These are phyloP conservation scores for Euthynnus affinis DNA, from an alignment of 2,797 vertebrate species.

Conservation along the genomic window DNA sequence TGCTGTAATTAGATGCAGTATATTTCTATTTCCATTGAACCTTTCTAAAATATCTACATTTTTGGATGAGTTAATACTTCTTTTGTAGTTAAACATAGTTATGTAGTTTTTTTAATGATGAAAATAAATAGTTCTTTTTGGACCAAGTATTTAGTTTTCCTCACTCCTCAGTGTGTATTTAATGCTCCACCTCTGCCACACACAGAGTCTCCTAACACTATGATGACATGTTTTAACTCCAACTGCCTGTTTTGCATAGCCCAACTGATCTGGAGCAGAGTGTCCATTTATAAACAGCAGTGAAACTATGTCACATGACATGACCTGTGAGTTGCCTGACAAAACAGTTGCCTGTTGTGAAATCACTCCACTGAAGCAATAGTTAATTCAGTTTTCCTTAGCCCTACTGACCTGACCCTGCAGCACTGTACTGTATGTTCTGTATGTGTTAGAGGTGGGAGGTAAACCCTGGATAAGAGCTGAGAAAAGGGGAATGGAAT, in stretches of 20 bases:
- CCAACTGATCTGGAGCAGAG: slow-evolving; percentile 48
- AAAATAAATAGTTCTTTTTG: background rate
- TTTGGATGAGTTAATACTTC: background rate
- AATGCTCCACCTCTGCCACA: background rate
- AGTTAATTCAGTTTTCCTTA: slow-evolving; percentile 51
- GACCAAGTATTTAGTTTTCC: background rate
- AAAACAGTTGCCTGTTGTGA: slow-evolving; percentile 50
- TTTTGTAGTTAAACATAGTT: background rate
- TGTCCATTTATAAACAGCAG: slow-evolving; percentile 55
- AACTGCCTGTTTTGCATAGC: slow-evolving; percentile 61
- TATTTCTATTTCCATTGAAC: background rate
- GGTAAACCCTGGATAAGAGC: slow-evolving; percentile 56
- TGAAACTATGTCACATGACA: slow-evolving; percentile 49
- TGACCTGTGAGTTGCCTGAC: slow-evolving; percentile 33
- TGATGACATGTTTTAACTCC: slow-evolving; percentile 20
- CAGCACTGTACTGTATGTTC: slow-evolving; percentile 32
- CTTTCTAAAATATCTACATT: background rate
- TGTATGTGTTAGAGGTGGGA: slow-evolving; percentile 37
- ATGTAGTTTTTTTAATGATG: slow-evolving; percentile 5
- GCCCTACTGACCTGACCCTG: slow-evolving; percentile 52
- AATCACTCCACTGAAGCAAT: slow-evolving; percentile 54
- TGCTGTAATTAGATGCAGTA: background rate
- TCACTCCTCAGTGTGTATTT: background rate
- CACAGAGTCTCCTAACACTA: background rate
- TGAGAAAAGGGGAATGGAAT: slow-evolving; percentile 44